Percentiles rank a stretch among this genome's conserved stretches.
These are phyloP conservation scores for Grallaria varia DNA, from an alignment of 2,113 vertebrate species.

Conservation along the genomic window DNA sequence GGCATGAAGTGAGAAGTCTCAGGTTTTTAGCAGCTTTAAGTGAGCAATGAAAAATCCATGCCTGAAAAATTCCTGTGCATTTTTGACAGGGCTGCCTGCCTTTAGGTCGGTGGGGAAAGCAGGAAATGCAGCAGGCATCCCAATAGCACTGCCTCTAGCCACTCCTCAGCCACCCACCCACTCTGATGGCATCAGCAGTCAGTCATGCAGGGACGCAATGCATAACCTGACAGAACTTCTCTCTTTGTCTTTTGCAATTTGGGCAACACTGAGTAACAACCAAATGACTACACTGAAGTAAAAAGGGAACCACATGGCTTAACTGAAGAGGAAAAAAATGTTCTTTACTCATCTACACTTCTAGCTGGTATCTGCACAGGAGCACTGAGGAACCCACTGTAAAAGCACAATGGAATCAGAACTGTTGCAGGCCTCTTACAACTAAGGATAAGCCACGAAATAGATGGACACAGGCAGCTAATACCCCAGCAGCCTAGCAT, in stretches of 20 bases:
- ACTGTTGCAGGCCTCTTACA: neutral
- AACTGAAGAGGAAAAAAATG: neutral
- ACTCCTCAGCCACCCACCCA: neutral
- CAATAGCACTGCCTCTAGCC: neutral
- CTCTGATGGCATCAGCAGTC: neutral
- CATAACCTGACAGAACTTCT: neutral
- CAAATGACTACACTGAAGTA: neutral
- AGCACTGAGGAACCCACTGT: neutral
- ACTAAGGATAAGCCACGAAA: neutral
- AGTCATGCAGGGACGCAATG: neutral
- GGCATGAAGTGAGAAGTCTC: neutral
- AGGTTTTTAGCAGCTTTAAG: neutral
- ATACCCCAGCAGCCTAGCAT: neutral
- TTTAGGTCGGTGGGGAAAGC: neutral
- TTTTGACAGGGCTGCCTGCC: neutral
- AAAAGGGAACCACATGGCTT: neutral
- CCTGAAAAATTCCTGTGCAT: neutral
- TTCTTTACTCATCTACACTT: neutral
- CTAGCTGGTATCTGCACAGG: neutral
- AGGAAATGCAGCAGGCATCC: neutral
- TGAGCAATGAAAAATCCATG: neutral
- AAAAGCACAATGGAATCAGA: neutral
- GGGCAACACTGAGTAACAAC: neutral
- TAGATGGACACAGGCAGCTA: neutral
- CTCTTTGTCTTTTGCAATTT: neutral